These are phyloP conservation scores for Carapus acus DNA, from an alignment of 2,797 vertebrate genomes.

Conservation along the genomic window DNA sequence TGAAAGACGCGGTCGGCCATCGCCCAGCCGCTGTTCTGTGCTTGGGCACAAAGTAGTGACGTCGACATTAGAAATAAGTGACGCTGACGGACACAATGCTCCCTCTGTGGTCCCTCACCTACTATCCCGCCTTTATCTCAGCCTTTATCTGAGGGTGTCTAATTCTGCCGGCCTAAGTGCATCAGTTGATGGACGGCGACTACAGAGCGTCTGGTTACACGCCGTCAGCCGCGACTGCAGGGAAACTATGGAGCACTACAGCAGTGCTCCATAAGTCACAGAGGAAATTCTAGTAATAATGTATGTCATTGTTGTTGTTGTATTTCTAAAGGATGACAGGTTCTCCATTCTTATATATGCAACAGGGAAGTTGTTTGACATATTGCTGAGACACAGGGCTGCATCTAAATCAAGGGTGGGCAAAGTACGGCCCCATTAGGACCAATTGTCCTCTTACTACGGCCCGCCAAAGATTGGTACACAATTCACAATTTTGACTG, in stretches of 20 bases:
- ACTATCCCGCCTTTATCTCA: neutral
- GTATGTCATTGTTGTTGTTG: neutral
- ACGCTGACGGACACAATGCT: too few relatives aligned
- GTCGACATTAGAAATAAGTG: too few relatives aligned
- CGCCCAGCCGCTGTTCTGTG: constrained; percentile 2
- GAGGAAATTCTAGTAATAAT: neutral
- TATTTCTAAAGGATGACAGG: neutral
- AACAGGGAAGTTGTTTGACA: too few relatives aligned
- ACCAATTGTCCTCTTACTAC: too few relatives aligned
- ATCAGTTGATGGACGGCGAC: constrained; percentile 36
- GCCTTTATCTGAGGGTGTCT: constrained; percentile 21
- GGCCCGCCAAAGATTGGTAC: too few relatives aligned
- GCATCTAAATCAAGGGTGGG: too few relatives aligned
- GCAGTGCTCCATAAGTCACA: neutral
- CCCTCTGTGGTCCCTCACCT: too few relatives aligned
- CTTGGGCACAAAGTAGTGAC: constrained; percentile 10
- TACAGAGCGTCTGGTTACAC: neutral
- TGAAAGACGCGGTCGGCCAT: constrained; percentile 20
- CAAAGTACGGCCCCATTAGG: too few relatives aligned
- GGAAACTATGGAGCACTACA: neutral
- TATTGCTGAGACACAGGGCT: too few relatives aligned
- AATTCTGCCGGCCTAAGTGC: constrained; percentile 21
- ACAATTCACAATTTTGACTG: too few relatives aligned
- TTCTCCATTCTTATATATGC: constrained; percentile 7
- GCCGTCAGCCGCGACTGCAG: constrained; percentile 25